Evolutionary conservation across 2,113 vertebrate species (phyloP), one percentile per base, ranked within the genome.

Genomic region (Dicentrarchus labrax): DNA sequence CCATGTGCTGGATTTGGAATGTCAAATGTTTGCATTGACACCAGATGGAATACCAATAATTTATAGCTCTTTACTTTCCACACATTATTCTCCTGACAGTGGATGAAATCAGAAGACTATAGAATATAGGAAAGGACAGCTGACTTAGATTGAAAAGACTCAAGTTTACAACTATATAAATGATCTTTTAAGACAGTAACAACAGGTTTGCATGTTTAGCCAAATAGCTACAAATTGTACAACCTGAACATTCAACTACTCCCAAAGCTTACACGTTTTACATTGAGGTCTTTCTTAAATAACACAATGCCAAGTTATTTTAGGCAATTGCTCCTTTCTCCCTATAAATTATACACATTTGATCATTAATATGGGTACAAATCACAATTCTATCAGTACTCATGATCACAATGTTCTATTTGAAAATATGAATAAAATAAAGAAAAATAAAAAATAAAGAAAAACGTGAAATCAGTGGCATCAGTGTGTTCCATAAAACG

Each of bases 41-140:
- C 61, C 68, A 86, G 68, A 74, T 78, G 67, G 74, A 21, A 65
- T 22, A 79, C 11, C 6, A 86, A 81, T 84, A 68, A 86, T 79
- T 86, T 53, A 76, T 69, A 41, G 22, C 45, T 54, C 10, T 65
- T 72, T 53, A 53, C 24, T 76, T 78, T 77, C 39, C 13, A 38
- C 64, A 79, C 41, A 48, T 74, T 54, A 51, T 75, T 87, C 59
- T 43, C 70, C 48, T 70, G 62, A 70, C 72, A 50, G 76, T 39
- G 76, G 21, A 51, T 61, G 16, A 36, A 5, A 21, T 38, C 53
- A 74, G 19, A 47, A 51, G 12, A 19, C 13, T 70, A 8, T 10
- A 36, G 30, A 6, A 19, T 22, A 15, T 16, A 30, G 4, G 4
- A 39, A 22, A 36, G 5, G 3, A 10, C 2, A 0, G 21, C 4